Conservation (phyloP, 2,797 vertebrate genomes). For the Apodemus agrarius region DNA sequence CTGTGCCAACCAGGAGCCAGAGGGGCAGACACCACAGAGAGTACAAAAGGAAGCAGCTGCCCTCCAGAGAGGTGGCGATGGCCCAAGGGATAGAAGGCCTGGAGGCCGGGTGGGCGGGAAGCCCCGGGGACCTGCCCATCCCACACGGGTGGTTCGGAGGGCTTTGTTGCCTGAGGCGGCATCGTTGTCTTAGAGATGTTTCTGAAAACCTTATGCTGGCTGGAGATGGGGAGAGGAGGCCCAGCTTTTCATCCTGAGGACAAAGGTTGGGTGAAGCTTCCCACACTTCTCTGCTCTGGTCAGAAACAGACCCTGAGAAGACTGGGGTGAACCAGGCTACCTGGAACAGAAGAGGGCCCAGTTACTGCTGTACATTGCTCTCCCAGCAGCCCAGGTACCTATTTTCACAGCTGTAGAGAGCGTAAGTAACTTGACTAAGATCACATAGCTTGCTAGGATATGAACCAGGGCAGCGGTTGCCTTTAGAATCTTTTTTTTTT, state of each 20-base stretch:
- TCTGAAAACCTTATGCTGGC: slow-evolving; percentile 55
- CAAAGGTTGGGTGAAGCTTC: not conserved
- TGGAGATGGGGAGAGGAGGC: not conserved
- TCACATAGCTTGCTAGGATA: not conserved
- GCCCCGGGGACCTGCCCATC: not conserved
- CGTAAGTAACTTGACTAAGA: not conserved
- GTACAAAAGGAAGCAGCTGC: not conserved
- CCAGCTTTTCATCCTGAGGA: not conserved
- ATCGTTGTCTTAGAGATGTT: not conserved
- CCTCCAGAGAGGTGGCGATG: not conserved
- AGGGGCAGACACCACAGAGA: not conserved
- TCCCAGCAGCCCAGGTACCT: not conserved
- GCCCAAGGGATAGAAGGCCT: not conserved
- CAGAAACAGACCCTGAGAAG: not conserved
- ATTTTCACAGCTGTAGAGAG: slow-evolving; percentile 1
- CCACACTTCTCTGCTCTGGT: not conserved
- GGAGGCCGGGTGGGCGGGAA: not conserved
- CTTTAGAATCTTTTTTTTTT: not conserved
- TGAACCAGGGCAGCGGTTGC: not conserved
- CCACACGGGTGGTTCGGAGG: not conserved
- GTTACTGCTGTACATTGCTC: no score
- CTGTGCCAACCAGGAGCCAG: not conserved
- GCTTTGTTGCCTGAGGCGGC: not conserved
- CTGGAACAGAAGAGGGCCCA: not conserved
- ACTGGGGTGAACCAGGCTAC: not conserved